A percentile compares a stretch with the other conserved stretches of the same genome.
phyloP scores from a whole-genome alignment of 1,140 invertebrate genomes.

The Ganaspis sp. region DNA sequence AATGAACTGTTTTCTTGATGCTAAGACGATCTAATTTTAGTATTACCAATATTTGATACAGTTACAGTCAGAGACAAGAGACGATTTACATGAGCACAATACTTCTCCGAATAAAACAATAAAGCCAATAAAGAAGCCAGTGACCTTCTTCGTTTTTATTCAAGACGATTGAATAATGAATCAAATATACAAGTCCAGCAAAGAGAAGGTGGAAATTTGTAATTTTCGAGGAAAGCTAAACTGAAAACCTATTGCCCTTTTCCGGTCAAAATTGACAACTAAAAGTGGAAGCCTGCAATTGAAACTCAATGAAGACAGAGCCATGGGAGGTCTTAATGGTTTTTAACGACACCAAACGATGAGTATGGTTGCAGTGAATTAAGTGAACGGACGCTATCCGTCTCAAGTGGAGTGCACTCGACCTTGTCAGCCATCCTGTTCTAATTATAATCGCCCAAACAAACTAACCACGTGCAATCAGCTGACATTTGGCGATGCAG shows the following conservation, averaged over 20 bases:
- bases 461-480: constrained; percentile 29
- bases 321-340: not conserved
- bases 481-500: not conserved
- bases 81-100: not conserved
- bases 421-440: constrained; percentile 57
- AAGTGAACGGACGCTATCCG: constrained; percentile 39
- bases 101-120: constrained; percentile 27
- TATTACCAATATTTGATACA: not conserved
- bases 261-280: not conserved
- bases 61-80: not conserved
- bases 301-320: not conserved
- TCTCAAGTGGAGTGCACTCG: constrained; percentile 36
- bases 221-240: too few species aligned
- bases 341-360: constrained; percentile 35
- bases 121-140: constrained; percentile 25
- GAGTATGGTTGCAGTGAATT: constrained; percentile 23
- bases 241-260: too few species aligned
- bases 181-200: not conserved
- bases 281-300: not conserved
- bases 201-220: not conserved
- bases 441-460: constrained; percentile 61
- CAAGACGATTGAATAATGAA: constrained; percentile 12
- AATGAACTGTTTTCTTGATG: too few species aligned
- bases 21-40: not conserved
- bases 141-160: constrained; percentile 20